These are phyloP conservation scores for Platycheirus albimanus DNA, from an alignment of 2,888 invertebrate genomes.

Conservation along the genomic window DNA sequence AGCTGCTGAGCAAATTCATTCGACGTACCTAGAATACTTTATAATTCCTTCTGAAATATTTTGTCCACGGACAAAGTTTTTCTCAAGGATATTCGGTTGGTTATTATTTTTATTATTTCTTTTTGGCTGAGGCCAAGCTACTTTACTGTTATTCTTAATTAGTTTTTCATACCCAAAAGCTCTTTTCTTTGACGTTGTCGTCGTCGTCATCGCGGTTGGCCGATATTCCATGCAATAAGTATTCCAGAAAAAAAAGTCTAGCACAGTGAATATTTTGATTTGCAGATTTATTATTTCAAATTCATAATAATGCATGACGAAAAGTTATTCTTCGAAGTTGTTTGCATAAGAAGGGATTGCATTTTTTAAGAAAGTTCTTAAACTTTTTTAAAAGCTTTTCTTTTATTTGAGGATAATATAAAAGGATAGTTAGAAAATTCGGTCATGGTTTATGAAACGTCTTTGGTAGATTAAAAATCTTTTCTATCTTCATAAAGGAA, in stretches of 20 bases:
- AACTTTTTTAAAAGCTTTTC: background rate
- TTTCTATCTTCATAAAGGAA: no score
- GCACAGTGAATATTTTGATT: slow-evolving; percentile 31
- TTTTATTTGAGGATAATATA: background rate
- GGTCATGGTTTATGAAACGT: no score
- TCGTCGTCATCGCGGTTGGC: slow-evolving; percentile 1
- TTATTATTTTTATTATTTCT: slow-evolving; percentile 22
- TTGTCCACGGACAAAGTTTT: slow-evolving; percentile 45
- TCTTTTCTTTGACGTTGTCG: slow-evolving; percentile 12
- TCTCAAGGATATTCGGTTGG: slow-evolving; percentile 41
- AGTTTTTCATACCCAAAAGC: slow-evolving; percentile 48
- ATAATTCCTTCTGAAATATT: background rate
- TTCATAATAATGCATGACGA: slow-evolving; percentile 57
- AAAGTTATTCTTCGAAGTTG: slow-evolving; percentile 41
- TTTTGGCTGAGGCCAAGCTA: slow-evolving; percentile 37
- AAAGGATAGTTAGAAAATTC: background rate
- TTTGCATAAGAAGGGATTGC: slow-evolving; percentile 43
- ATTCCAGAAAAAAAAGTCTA: background rate
- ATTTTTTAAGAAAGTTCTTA: slow-evolving; percentile 4
- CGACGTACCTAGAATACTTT: background rate
- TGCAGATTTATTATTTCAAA: slow-evolving; percentile 20
- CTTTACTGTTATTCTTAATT: slow-evolving; percentile 65
- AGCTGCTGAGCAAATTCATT: background rate
- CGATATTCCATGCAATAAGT: slow-evolving; percentile 4
- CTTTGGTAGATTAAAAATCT: no score